These are phyloP conservation scores for Drosophila athabasca DNA, from an alignment of 1,140 invertebrate species.

Conservation along the genomic window DNA sequence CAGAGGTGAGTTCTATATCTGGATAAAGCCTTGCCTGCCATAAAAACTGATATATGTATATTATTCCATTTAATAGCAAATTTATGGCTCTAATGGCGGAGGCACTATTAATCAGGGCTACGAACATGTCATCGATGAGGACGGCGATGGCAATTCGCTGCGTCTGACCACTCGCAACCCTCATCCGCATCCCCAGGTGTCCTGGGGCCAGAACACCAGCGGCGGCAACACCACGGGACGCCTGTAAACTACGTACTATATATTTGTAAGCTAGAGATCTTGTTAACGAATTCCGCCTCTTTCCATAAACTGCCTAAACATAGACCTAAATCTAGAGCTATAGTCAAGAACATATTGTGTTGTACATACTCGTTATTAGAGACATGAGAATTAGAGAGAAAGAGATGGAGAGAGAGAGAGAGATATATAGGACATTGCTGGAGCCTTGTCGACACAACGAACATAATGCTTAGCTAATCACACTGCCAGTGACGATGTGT, in stretches of 20 bases:
- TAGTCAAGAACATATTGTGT: constrained; percentile 57
- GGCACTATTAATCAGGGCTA: constrained; percentile 86
- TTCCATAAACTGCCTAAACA: constrained; percentile 48
- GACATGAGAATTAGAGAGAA: constrained; percentile 7
- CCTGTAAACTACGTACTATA: constrained; percentile 44
- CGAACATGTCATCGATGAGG: constrained; percentile 85
- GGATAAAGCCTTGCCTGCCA: neutral
- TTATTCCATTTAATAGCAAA: constrained; percentile 54
- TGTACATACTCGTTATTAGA: constrained; percentile 35
- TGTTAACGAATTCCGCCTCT: constrained; percentile 55
- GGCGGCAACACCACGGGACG: constrained; percentile 73
- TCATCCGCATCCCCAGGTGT: constrained; percentile 69
- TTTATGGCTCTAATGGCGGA: constrained; percentile 82
- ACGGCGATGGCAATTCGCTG: constrained; percentile 86
- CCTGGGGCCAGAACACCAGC: constrained; percentile 75
- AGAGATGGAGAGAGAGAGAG: constrained; percentile 18
- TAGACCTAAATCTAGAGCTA: constrained; percentile 46
- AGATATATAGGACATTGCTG: constrained; percentile 41
- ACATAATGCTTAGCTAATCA: constrained; percentile 81
- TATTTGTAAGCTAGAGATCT: constrained; percentile 35
- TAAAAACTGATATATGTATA: neutral
- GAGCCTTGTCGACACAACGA: constrained; percentile 74
- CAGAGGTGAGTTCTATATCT: constrained; percentile 50
- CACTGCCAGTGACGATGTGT: constrained; percentile 74
- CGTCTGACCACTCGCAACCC: constrained; percentile 85